Percentiles rank a stretch among this genome's conserved stretches.
These are phyloP conservation scores for Tenthredo distinguenda DNA, from an alignment of 2,888 invertebrate genomes.

Conservation along the genomic window DNA sequence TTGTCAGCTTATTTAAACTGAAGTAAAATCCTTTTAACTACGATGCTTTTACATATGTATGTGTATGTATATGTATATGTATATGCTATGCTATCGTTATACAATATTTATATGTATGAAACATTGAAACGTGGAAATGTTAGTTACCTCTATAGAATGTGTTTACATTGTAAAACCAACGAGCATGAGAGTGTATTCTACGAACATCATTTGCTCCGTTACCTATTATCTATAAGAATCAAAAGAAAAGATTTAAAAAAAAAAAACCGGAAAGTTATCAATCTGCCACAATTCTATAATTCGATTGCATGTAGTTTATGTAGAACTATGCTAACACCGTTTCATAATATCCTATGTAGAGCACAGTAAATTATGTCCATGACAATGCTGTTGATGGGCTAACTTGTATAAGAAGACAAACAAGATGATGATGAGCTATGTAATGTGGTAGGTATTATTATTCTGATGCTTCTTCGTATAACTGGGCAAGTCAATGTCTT, in stretches of 20 bases:
- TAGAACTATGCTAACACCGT: constrained; percentile 39
- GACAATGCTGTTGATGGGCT: constrained; percentile 1
- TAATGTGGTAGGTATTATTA: constrained; percentile 32
- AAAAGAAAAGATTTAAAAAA: constrained; percentile 55
- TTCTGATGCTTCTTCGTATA: neutral
- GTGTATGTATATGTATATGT: constrained; percentile 62
- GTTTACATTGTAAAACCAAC: constrained; percentile 49
- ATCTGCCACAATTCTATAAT: constrained; percentile 39
- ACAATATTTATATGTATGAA: constrained; percentile 59
- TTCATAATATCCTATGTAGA: constrained; percentile 42
- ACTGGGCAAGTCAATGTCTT: constrained; percentile 80
- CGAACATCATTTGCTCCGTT: constrained; percentile 35
- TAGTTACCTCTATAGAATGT: constrained; percentile 50
- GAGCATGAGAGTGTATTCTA: constrained; percentile 39
- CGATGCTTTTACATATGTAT: constrained; percentile 63
- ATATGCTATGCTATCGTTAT: constrained; percentile 57
- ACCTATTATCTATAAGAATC: constrained; percentile 31
- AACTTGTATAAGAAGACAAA: constrained; percentile 44
- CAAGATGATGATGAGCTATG: constrained; percentile 23
- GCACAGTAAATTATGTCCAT: constrained; percentile 19
- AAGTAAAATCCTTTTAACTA: constrained; percentile 60
- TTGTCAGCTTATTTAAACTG: constrained; percentile 44
- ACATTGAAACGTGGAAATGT: constrained; percentile 52
- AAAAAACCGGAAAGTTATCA: constrained; percentile 51
- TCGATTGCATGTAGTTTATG: constrained; percentile 24